Base-by-base conservation (phyloP, 2,888 invertebrate species). In the Drosophila nr. perissopoda region DNA sequence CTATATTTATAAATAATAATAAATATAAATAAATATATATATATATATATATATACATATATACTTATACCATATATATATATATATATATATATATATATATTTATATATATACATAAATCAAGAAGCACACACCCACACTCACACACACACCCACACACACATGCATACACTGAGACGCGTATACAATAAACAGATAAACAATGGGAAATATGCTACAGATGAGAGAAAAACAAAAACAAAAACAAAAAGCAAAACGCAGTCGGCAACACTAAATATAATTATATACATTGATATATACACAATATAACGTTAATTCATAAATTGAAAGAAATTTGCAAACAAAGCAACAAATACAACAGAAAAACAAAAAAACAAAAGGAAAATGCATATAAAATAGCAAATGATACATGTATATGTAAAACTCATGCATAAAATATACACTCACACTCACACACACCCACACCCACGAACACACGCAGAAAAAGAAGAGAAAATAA, bases 311-410 rank as follows among this genome's bases (percentile, higher is more conserved):
- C 69, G 72, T 67, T 66, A 78, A 69, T 81, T 66, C 64, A 79
- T 69, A 69, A 53, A 80, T 71, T 82, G 57, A 82, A 81, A 64
- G 63, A 58, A 62, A 80, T 63, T 70, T 71, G 76, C 72, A 58
- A 48, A 25, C 51, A 45, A 51, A 52, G 33, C 27, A 49, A 56
- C 33, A 25, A 38, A 25, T 16, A 49, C 7, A 49, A 11, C 7
- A 29, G n/a, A n/a, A 29, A 7, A 56, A 29, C 2, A 34, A 54
- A 10, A 49, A 33, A 52, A 33, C 16, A 38, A 57, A 33, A 60
- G 25, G 31, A 60, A 60, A 62, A 42, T 38, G 49, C 65, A 52
- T 51, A 69, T 53, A 67, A 62, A 61, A 69, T 64, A 67, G 60
- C 49, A 63, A 71, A 51, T 58, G 69, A 54, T 48, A 66, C 42